Conservation (phyloP, 2,888 invertebrate species). For the Coleophora flavipennella region DNA sequence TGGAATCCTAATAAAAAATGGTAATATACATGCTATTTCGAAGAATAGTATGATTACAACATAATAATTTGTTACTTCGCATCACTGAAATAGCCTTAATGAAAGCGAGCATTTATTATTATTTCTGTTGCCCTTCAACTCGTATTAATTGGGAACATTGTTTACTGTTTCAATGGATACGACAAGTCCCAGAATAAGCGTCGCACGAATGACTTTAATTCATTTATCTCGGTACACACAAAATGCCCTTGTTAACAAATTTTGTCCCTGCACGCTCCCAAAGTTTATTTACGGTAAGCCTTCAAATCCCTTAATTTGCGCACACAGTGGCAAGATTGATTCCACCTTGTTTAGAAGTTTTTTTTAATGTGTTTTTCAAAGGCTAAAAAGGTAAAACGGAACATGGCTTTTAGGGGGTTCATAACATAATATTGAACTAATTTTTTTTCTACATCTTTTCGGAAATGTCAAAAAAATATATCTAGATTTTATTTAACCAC, state of each 20-base stretch:
- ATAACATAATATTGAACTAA: too few relatives aligned
- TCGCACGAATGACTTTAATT: slow-evolving; percentile 47
- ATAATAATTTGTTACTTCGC: not conserved
- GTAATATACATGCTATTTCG: too few relatives aligned
- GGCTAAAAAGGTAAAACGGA: too few relatives aligned
- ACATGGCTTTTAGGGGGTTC: too few relatives aligned
- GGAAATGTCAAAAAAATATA: too few relatives aligned
- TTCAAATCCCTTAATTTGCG: not conserved
- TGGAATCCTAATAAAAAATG: too few relatives aligned
- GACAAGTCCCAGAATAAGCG: slow-evolving; percentile 40
- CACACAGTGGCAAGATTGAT: too few relatives aligned
- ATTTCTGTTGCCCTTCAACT: slow-evolving; percentile 39
- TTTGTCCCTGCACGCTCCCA: slow-evolving; percentile 16
- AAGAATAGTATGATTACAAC: too few relatives aligned
- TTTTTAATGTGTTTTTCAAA: too few relatives aligned
- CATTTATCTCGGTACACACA: slow-evolving; percentile 34
- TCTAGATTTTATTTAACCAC: too few relatives aligned
- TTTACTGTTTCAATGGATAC: slow-evolving; percentile 51
- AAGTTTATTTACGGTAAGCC: not conserved
- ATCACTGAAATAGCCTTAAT: slow-evolving; percentile 18
- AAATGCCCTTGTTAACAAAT: slow-evolving; percentile 28
- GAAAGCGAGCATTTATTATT: slow-evolving; percentile 36
- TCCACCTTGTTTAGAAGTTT: too few relatives aligned
- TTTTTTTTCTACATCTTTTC: too few relatives aligned
- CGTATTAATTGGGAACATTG: slow-evolving; percentile 46